Evolutionary conservation across 2,797 vertebrate species (phyloP), one percentile per base, ranked within the genome.

Genomic region (Champsocephalus gunnari): DNA sequence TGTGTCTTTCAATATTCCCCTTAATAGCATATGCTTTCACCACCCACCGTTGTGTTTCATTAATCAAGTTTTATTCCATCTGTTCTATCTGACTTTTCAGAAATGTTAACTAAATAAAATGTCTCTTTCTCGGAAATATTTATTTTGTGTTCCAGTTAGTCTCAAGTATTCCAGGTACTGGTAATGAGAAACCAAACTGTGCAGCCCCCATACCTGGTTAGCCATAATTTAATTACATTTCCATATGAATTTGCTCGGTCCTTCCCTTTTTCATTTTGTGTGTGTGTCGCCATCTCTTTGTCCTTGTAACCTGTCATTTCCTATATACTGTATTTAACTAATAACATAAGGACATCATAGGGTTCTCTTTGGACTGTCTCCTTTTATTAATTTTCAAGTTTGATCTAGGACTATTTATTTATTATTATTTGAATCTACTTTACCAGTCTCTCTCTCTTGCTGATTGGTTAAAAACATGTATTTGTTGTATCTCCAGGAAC

Each of bases 401-500:
- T 0, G 3, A 58, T 59, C 17, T 13, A 1, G 9, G 17, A 41
- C 0, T 4, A n/a, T 10, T 51, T 55, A 32, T 60, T 48, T 28
- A 7, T 19, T 19, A 1, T 50, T 19, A 24, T 61, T 62, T 44
- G 2, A 68, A 45, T 69, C 12, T 50, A 14, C 72, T 48, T 79
- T 28, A 28, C 14, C 19, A 44, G 4, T 58, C 34, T 55, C 12
- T 62, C 12, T 56, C 13, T 62, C 0, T 3, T 38, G 43, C 65
- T 61, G 16, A 17, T 28, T 0, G 17, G 14, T 70, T 73, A 59
- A 75, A 49, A 3, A 48, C 5, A 0, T 21, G 0, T 65, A 56
- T 58, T 61, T 53, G n/a, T 43, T 71, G 12, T 47, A 0, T 83
- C 84, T 7, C 3, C 81, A 98, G 97, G 97, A 87, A 97, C 97